Conservation (phyloP, 2,113 vertebrate genomes). For the Nibea albiflora region DNA sequence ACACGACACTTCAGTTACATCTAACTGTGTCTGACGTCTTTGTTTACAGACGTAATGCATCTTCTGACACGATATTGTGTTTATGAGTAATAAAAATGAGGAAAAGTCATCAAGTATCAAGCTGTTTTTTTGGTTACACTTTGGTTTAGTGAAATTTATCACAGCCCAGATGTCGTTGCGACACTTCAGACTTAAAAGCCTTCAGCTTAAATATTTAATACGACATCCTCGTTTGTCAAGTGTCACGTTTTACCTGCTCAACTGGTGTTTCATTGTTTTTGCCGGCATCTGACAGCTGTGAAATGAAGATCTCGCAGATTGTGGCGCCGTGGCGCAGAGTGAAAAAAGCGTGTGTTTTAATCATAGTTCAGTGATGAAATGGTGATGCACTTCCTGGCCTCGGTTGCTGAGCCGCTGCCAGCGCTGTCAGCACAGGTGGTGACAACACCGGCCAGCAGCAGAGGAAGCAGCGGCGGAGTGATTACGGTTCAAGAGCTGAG, state of each 20-base stretch:
- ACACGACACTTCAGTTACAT: background rate
- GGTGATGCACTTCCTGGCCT: conserved; percentile 50
- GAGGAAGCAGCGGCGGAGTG: conserved; percentile 11
- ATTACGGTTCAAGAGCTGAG: conserved; percentile 45
- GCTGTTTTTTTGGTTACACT: background rate
- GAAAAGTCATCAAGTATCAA: background rate
- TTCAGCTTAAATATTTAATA: background rate
- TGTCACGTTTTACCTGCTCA: background rate
- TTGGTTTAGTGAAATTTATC: background rate
- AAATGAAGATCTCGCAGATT: conserved; percentile 38
- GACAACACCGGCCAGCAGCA: conserved; percentile 19
- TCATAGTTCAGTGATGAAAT: conserved; percentile 17
- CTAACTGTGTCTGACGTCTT: background rate
- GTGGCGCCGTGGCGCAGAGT: conserved; percentile 2
- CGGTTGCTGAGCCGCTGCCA: conserved; percentile 25
- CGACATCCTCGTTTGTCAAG: background rate
- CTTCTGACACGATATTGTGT: no score
- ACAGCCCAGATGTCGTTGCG: background rate
- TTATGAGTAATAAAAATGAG: background rate
- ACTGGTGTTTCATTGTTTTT: background rate
- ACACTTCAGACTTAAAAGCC: background rate
- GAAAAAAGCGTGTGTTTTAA: conserved; percentile 28
- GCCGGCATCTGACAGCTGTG: background rate
- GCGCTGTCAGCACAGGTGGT: conserved; percentile 47
- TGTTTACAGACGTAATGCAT: background rate